phyloP scores from a whole-genome alignment of 30 jellyfish, hydroid and myxozoan genomes.

The Aurelia sp. region DNA sequence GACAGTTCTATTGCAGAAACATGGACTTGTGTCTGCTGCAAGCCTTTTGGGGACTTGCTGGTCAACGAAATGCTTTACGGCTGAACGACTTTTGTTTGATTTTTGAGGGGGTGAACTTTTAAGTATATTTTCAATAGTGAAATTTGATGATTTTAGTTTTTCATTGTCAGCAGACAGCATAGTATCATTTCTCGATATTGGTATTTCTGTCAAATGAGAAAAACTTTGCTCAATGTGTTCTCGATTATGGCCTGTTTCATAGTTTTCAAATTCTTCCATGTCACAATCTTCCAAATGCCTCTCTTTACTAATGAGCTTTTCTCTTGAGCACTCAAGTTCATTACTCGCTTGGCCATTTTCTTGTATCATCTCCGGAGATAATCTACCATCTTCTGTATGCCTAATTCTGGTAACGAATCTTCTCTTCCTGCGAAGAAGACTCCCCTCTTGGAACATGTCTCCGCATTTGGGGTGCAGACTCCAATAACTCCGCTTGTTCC shows the following conservation, averaged over 20 bases:
- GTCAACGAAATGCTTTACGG: too few relatives aligned
- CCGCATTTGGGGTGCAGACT: constrained; percentile 90
- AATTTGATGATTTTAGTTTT: constrained; percentile 7
- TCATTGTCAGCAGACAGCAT: not conserved
- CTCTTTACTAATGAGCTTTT: too few relatives aligned
- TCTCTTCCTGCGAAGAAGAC: constrained; percentile 90
- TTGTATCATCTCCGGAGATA: too few relatives aligned
- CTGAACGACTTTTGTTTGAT: not conserved
- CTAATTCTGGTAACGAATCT: constrained; percentile 57
- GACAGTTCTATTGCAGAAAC: too few relatives aligned
- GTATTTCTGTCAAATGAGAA: not conserved
- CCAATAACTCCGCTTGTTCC: constrained; percentile 95
- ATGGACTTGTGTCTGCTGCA: too few relatives aligned
- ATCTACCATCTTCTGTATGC: not conserved
- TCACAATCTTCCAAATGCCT: too few relatives aligned
- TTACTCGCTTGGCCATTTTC: too few relatives aligned
- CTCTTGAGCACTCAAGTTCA: not conserved
- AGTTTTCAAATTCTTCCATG: too few relatives aligned
- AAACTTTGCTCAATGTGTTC: not conserved
- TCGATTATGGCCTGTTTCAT: too few relatives aligned
- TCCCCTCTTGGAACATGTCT: constrained; percentile 96
- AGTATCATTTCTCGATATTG: not conserved
- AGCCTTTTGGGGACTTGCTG: too few relatives aligned
- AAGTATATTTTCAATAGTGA: constrained; percentile 44
- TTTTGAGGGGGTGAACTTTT: constrained; percentile 9